These are phyloP conservation scores for Amiota mariae DNA, from an alignment of 2,888 invertebrate genomes.

Conservation along the genomic window DNA sequence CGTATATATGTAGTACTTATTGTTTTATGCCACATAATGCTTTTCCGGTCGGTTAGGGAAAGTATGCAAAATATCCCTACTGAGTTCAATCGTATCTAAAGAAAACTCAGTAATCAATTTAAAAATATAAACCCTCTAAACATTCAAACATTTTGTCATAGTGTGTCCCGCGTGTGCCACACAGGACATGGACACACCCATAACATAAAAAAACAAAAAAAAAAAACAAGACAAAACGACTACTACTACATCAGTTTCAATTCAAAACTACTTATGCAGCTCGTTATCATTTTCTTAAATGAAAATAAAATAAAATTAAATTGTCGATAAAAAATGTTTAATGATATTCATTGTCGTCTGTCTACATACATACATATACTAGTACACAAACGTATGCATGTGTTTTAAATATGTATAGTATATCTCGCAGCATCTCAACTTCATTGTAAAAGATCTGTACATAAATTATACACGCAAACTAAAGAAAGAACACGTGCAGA, in stretches of 20 bases:
- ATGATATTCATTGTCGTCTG: no score
- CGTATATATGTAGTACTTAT: no score
- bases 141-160: neutral
- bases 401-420: no score
- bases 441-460: neutral
- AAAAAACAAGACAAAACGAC: neutral
- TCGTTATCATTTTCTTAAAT: no score
- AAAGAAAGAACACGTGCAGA: slow-evolving; percentile 24
- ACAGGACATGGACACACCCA: slow-evolving; percentile 28
- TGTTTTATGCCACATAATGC: slow-evolving; percentile 58
- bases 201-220: neutral
- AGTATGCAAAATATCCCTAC: neutral
- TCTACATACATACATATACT: neutral
- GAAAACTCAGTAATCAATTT: slow-evolving; percentile 6
- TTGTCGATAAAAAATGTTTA: no score
- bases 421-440: neutral
- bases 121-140: neutral
- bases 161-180: slow-evolving; percentile 51
- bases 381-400: neutral
- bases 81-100: slow-evolving; percentile 10
- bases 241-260: neutral
- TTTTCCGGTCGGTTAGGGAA: slow-evolving; percentile 57
- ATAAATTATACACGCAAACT: neutral
- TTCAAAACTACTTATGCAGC: no score
- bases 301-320: no score